Conservation (phyloP, 2,797 vertebrate species). For the Falco cherrug region DNA sequence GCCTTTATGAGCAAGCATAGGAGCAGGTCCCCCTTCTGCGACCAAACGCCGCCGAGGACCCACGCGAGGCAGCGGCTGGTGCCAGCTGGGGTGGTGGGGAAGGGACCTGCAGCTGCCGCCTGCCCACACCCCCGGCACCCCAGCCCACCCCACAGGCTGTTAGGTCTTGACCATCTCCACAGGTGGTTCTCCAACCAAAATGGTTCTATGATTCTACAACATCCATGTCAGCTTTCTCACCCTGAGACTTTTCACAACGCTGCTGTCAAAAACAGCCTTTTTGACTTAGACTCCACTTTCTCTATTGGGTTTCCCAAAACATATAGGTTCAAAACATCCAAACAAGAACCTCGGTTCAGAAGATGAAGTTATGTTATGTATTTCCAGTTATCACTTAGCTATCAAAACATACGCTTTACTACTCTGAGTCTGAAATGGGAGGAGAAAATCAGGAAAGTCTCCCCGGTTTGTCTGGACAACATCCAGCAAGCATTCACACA, state of each 20-base stretch:
- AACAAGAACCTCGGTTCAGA: neutral
- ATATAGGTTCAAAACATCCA: neutral
- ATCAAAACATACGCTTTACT: neutral
- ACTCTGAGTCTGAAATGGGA: neutral
- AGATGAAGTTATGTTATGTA: neutral
- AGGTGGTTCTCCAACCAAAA: neutral
- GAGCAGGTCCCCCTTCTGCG: neutral
- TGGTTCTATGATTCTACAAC: neutral
- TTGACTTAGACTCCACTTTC: neutral
- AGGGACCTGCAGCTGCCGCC: neutral
- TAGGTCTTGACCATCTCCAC: neutral
- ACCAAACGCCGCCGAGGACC: neutral
- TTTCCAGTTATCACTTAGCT: neutral
- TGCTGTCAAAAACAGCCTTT: neutral
- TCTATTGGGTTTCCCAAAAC: neutral
- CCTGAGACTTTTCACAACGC: neutral
- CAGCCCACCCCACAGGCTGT: accelerated
- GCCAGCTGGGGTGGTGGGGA: accelerated
- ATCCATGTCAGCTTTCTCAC: neutral
- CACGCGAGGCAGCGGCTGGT: accelerated
- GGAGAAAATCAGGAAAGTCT: neutral
- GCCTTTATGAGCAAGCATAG: neutral
- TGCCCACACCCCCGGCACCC: accelerated
- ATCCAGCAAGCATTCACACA: neutral
- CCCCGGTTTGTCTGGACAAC: neutral